phyloP scores from a whole-genome alignment of 2,113 vertebrate species.

The Pycnonotus jocosus region DNA sequence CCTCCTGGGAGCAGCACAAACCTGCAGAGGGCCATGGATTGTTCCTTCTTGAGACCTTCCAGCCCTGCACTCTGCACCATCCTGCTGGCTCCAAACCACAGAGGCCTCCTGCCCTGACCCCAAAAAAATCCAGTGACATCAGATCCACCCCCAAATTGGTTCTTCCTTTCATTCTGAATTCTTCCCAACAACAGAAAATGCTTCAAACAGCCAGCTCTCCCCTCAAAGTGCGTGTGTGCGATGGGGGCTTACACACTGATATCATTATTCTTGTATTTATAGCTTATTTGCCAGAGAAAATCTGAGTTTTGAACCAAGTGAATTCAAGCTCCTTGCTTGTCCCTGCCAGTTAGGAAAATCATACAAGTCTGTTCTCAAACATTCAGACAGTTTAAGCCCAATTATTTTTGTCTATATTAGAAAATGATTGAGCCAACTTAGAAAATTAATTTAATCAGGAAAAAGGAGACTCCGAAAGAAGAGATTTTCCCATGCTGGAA shows the following conservation, averaged over 20 bases:
- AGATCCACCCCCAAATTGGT: not conserved
- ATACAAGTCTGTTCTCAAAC: not conserved
- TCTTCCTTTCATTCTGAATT: not conserved
- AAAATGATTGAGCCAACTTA: not conserved
- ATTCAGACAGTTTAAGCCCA: not conserved
- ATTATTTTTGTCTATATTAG: not conserved
- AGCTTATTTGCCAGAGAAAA: not conserved
- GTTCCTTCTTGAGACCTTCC: not conserved
- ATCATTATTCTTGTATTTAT: not conserved
- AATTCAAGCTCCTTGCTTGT: not conserved
- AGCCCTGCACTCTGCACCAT: not conserved
- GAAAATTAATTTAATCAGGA: not conserved
- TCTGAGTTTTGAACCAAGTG: not conserved
- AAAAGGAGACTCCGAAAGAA: not conserved
- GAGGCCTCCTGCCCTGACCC: not conserved
- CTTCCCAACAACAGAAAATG: not conserved
- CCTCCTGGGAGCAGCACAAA: not conserved
- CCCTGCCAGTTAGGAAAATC: not conserved
- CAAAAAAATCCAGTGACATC: not conserved
- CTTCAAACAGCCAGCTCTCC: not conserved
- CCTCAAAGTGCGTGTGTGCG: not conserved
- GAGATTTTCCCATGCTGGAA: not conserved
- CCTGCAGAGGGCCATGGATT: not conserved
- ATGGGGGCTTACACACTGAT: rapidly evolving
- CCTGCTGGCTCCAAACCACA: not conserved